Percentiles rank a stretch among this genome's conserved stretches.
Evolutionary conservation across 2,888 invertebrate species (phyloP).

Genomic region (Nephrotoma guestfalica): DNA sequence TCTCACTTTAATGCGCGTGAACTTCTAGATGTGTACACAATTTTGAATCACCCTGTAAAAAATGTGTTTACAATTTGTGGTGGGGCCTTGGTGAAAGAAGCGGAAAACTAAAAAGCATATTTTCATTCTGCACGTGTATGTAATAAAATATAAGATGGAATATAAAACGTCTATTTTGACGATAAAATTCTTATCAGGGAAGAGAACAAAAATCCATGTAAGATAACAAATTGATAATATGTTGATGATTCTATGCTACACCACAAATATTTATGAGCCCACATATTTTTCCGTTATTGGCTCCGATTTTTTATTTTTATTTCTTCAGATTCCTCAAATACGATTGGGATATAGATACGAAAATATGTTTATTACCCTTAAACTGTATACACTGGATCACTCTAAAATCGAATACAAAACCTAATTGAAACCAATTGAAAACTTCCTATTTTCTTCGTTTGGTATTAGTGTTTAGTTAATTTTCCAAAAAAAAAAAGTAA

Average conservation of each 20-base stretch:
- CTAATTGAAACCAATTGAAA: not conserved
- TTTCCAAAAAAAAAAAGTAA: not conserved
- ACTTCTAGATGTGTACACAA: not conserved
- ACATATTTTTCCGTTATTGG: not conserved
- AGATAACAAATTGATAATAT: not conserved
- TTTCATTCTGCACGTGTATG: not conserved
- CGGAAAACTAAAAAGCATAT: not conserved
- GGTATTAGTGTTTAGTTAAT: not conserved
- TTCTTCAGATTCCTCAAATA: not conserved
- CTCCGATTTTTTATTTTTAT: not conserved
- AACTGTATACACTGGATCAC: not conserved
- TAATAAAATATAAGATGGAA: not conserved
- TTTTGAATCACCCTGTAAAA: no score
- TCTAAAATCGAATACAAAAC: not conserved
- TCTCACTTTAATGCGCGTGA: no score
- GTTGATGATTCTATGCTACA: not conserved
- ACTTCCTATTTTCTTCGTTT: not conserved
- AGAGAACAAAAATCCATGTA: not conserved
- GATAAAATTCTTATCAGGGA: not conserved
- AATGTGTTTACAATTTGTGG: not conserved
- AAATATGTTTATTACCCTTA: not conserved
- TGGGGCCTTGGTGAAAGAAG: not conserved
- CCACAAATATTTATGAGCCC: not conserved
- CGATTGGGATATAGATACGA: not conserved
- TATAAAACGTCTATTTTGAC: not conserved